phyloP scores from a whole-genome alignment of 2,888 invertebrate genomes.

The Temnothorax rugatulus region DNA sequence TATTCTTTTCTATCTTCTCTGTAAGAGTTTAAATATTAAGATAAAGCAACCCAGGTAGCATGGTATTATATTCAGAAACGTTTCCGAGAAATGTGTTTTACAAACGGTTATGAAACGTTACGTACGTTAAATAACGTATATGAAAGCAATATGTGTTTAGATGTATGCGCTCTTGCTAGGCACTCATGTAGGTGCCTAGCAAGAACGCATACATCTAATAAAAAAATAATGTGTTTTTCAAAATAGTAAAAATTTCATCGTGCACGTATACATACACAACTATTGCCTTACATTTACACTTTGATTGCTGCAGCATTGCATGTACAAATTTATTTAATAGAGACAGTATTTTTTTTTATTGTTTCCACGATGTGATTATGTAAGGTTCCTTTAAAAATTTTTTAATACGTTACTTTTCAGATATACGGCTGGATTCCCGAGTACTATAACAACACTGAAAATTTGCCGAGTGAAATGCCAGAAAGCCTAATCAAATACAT shows the following conservation, averaged over 20 bases:
- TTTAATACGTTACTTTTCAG: conserved; percentile 83
- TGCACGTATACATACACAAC: neutral
- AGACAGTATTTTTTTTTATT: neutral
- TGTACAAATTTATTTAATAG: neutral
- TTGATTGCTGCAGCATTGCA: neutral
- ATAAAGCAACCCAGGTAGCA: neutral
- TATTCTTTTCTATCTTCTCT: neutral
- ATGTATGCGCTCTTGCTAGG: too few species aligned
- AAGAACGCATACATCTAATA: neutral
- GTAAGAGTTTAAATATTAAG: neutral
- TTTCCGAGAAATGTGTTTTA: too few species aligned
- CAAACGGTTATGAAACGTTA: too few species aligned
- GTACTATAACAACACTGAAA: conserved; percentile 87
- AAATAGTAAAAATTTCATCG: neutral
- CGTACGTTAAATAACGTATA: too few species aligned
- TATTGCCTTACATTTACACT: neutral
- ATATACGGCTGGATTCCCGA: conserved; percentile 92
- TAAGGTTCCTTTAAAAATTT: conserved; percentile 69
- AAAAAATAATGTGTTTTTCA: neutral
- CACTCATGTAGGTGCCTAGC: too few species aligned
- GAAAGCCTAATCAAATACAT: conserved; percentile 87
- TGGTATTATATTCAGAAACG: too few species aligned
- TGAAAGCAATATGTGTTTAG: too few species aligned
- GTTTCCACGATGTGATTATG: conserved; percentile 61
- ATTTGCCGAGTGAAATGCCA: conserved; percentile 89